Conservation (phyloP, 2,888 invertebrate species). For the Drosophila percnosoma region DNA sequence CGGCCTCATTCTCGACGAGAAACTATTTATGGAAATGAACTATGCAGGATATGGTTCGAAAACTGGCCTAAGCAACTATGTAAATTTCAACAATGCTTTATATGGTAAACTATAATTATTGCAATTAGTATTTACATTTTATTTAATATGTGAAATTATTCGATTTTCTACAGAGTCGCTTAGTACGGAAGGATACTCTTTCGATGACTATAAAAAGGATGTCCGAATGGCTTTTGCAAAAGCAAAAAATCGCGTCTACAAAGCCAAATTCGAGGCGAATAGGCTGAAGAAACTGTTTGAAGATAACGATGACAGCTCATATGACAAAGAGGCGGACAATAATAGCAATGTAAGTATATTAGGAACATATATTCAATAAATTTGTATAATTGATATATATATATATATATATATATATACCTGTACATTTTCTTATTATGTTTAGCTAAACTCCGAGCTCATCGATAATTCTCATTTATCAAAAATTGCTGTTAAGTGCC, state of each 20-base stretch:
- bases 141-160: neutral
- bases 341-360: neutral
- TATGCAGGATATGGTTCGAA: slow-evolving; percentile 6
- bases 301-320: neutral
- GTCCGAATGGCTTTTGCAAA: slow-evolving; percentile 2
- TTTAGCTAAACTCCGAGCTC: slow-evolving; percentile 1
- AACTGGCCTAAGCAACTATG: slow-evolving; percentile 3
- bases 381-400: too few relatives aligned
- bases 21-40: slow-evolving; percentile 9
- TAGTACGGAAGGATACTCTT: slow-evolving; percentile 11
- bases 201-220: slow-evolving; percentile 9
- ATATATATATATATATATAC: neutral
- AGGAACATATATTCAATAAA: neutral
- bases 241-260: slow-evolving; percentile 10
- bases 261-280: slow-evolving; percentile 6
- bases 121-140: neutral
- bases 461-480: slow-evolving; percentile 1
- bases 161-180: neutral
- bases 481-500: slow-evolving; percentile 1
- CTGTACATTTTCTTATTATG: neutral
- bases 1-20: slow-evolving; percentile 6
- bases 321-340: neutral
- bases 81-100: slow-evolving; percentile 8
- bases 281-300: neutral
- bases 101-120: slow-evolving; percentile 4